phyloP scores from a whole-genome alignment of 2,888 invertebrate species.

The Dicyrtoma fusca region DNA sequence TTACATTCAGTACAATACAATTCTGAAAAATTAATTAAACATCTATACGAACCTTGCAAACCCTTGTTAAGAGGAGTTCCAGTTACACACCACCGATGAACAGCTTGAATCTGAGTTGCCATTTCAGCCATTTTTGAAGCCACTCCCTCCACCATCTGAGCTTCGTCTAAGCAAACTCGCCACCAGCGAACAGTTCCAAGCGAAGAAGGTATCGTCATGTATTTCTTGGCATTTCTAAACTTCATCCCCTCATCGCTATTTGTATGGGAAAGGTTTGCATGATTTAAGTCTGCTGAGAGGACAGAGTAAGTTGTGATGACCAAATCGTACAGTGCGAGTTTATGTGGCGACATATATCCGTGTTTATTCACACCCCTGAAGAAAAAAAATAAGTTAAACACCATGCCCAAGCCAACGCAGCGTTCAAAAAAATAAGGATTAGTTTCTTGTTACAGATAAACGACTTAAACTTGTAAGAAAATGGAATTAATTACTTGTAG shows the following conservation, averaged over 20 bases:
- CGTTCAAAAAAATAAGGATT: too few relatives aligned
- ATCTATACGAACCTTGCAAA: slow-evolving; percentile 41
- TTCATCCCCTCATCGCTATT: slow-evolving; percentile 60
- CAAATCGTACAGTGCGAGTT: slow-evolving; percentile 69
- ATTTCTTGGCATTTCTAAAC: slow-evolving; percentile 67
- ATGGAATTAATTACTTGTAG: slow-evolving; percentile 63
- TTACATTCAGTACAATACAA: too few relatives aligned
- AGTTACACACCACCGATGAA: slow-evolving; percentile 74
- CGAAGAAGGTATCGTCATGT: slow-evolving; percentile 69
- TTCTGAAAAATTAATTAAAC: too few relatives aligned
- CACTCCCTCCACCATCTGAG: slow-evolving; percentile 72
- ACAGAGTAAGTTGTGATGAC: slow-evolving; percentile 74
- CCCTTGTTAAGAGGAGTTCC: slow-evolving; percentile 70
- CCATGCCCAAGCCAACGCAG: too few relatives aligned
- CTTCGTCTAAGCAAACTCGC: slow-evolving; percentile 78
- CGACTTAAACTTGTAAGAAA: too few relatives aligned
- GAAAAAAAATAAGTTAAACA: slow-evolving; percentile 59
- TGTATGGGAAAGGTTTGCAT: slow-evolving; percentile 63
- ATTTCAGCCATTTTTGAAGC: slow-evolving; percentile 60
- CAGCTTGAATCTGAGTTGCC: slow-evolving; percentile 65
- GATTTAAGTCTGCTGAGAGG: slow-evolving; percentile 67
- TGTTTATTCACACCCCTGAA: slow-evolving; percentile 64
- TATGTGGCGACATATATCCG: slow-evolving; percentile 67
- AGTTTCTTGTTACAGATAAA: too few relatives aligned
- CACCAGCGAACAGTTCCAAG: slow-evolving; percentile 74